Base-by-base conservation (phyloP, 1,140 invertebrate genomes). In the Ips typographus region DNA sequence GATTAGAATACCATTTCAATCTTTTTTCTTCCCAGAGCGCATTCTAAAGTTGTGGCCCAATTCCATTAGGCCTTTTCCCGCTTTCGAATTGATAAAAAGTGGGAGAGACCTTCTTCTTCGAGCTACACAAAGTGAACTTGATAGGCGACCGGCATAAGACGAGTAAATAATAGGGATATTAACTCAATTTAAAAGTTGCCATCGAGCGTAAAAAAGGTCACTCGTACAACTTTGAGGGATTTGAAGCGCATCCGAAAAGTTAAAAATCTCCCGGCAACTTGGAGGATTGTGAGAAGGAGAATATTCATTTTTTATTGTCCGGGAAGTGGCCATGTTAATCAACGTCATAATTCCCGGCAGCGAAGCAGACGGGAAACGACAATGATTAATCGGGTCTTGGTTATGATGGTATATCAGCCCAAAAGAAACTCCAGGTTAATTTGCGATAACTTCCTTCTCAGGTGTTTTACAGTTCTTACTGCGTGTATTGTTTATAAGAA, bases 31-130 rank as follows among this genome's bases (percentile, higher is more conserved):
- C 22, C 52, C 42, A 42, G n/a, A 40, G 22, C 38, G 44, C 7
- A 65, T 55, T 43, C 63, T 42, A 6, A 65, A 56, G 63, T 65
- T 55, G 37, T 55, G 40, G 47, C 41, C 52, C 63, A 65, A 65
- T 65, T 65, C 51, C 40, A 55, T 40, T 56, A 65, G 52, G 63
- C 6, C 51, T n/a, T 47, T 38, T 41, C 38, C 61, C 44, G 44
- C 47, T 63, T 65, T 51, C 22, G 56, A 66, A 66, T 66, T 66
- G 56, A 66, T 66, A 66, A 59, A 59, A 59, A 66, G 52, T 66
- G 41, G 59, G 59, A 65, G 63, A 42, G 51, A 55, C 41, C 52
- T 37, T 55, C 40, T 40, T 7, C n/a, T 6, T 56, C 43, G 40
- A 65, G 63, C 56, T 65, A 65, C 40, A 55, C 22, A 59, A 66